phyloP scores from a whole-genome alignment of 2,888 invertebrate species.

The Caradrina clavipalpis region DNA sequence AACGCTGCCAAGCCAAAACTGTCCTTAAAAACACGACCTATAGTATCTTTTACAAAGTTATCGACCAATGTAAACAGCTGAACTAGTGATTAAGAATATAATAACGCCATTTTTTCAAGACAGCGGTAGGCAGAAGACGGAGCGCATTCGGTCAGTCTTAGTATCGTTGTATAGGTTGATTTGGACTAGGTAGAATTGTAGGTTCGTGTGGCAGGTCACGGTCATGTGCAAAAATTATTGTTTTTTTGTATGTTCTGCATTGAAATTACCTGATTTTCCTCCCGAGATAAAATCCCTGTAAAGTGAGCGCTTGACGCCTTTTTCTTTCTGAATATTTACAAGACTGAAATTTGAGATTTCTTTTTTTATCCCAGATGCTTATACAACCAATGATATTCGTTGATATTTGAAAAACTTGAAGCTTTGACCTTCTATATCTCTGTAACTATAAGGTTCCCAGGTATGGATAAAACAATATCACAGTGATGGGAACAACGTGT shows the following conservation, averaged over 20 bases:
- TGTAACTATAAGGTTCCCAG: no score
- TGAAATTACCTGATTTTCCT: background rate
- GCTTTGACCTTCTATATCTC: no score
- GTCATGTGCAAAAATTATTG: slow-evolving; percentile 57
- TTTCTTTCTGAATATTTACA: background rate
- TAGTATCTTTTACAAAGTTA: slow-evolving; percentile 24
- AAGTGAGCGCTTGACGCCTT: no score
- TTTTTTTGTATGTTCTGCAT: background rate
- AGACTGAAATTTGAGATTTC: no score
- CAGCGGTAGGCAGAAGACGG: slow-evolving; percentile 74
- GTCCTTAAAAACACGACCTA: background rate
- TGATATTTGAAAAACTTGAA: no score
- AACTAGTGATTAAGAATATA: slow-evolving; percentile 52
- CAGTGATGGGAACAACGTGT: no score
- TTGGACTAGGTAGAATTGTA: slow-evolving; percentile 65
- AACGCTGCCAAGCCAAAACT: background rate
- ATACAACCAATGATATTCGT: no score
- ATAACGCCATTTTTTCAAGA: slow-evolving; percentile 76
- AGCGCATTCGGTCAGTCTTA: slow-evolving; percentile 67
- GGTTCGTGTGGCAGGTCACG: slow-evolving; percentile 49
- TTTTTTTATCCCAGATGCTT: no score
- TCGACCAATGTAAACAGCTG: slow-evolving; percentile 44
- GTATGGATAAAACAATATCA: no score
- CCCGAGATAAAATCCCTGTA: background rate
- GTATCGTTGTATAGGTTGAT: slow-evolving; percentile 63